Percentiles rank a stretch among this genome's conserved stretches.
phyloP scores from a whole-genome alignment of 2,113 vertebrate species.

The Lethenteron reissneri region DNA sequence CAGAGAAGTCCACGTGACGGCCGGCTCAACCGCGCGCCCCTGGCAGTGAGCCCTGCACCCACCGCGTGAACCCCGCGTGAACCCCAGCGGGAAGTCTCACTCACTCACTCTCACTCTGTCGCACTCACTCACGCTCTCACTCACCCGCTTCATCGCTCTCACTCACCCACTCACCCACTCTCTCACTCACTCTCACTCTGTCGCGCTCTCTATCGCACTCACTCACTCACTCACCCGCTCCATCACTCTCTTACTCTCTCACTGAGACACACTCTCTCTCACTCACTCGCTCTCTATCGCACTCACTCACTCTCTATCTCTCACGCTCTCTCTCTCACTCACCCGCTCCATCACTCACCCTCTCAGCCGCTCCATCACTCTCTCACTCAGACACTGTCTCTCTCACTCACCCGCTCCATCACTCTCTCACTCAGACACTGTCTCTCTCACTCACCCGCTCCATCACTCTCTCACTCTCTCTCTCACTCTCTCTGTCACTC shows the following conservation, averaged over 20 bases:
- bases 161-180: not conserved
- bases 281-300: not conserved
- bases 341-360: not conserved
- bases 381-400: not conserved
- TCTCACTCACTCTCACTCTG: not conserved
- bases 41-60: too few relatives aligned
- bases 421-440: not conserved
- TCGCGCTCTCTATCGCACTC: not conserved
- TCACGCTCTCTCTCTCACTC: too few relatives aligned
- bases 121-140: not conserved
- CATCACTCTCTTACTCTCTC: not conserved
- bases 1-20: too few relatives aligned
- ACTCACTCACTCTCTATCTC: not conserved
- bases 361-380: not conserved
- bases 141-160: not conserved
- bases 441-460: not conserved
- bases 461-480: too few relatives aligned
- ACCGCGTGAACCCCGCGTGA: too few relatives aligned
- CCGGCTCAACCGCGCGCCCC: too few relatives aligned
- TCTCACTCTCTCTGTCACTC: too few relatives aligned
- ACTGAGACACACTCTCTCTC: not conserved
- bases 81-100: not conserved
- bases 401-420: not conserved
- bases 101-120: not conserved
- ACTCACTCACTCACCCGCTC: not conserved